Evolutionary conservation across 2,888 invertebrate species (phyloP).

Genomic region (Nematopogon swammerdamellus): DNA sequence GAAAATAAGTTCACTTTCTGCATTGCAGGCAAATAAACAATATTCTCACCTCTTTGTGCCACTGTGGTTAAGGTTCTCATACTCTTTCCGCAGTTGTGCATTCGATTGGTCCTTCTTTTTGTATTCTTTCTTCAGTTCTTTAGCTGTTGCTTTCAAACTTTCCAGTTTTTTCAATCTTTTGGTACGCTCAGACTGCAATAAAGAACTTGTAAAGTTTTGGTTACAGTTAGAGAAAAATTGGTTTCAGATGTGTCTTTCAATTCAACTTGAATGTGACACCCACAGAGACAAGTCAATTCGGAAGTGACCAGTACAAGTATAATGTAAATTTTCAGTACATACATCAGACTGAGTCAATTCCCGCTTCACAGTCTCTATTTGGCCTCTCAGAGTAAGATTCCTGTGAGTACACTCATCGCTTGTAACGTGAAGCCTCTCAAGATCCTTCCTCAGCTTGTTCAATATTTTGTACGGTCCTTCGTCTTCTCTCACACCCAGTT

Average conservation of each 20-base stretch:
- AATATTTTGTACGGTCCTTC: conserved; percentile 21
- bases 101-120: conserved; percentile 56
- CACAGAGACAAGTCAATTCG: too few relatives aligned
- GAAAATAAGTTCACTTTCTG: too few relatives aligned
- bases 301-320: too few relatives aligned
- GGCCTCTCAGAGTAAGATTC: conserved; percentile 33
- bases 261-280: too few relatives aligned
- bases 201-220: too few relatives aligned
- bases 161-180: conserved; percentile 31
- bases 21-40: background rate
- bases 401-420: conserved; percentile 41
- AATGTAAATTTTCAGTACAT: too few relatives aligned
- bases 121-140: conserved; percentile 40
- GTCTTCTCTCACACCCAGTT: conserved; percentile 19
- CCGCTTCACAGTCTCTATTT: conserved; percentile 33
- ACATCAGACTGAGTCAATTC: conserved; percentile 25
- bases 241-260: too few relatives aligned
- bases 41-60: conserved; percentile 39
- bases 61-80: conserved; percentile 50
- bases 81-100: conserved; percentile 59
- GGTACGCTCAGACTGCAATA: conserved; percentile 33
- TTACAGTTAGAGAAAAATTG: too few relatives aligned
- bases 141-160: conserved; percentile 33
- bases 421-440: conserved; percentile 27
- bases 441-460: conserved; percentile 33